Base-by-base conservation (phyloP, 2,888 invertebrate genomes). In the Meteorus colon region DNA sequence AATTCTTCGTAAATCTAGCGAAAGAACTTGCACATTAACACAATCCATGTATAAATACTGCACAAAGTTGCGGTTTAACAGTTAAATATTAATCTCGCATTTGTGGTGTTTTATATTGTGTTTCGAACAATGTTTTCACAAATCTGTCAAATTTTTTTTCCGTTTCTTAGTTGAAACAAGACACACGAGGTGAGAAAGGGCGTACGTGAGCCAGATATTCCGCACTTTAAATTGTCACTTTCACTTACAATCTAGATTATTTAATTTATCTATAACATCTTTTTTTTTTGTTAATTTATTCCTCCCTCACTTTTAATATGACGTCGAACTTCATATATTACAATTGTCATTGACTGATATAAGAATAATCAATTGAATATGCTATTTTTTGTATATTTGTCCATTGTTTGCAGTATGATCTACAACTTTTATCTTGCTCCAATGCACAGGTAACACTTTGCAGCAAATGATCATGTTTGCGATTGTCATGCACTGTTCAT, bases 141-240 rank as follows among this genome's bases (percentile, higher is more conserved):
- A 75, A 63, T 76, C 80, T 84, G 82, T 78, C 80, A 75, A 78
- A 80, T 65, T 63, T 75, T 78, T 82, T 80, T 79, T 85, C 8
- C 12, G 12, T 19, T 84, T 80, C 81, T 87, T 85, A 86, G 84
- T 84, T 84, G 83, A 84, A 86, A 86, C 87, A 89, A 89, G 89
- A 88, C 87, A 88, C 88, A 87, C 87, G 87, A 88, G 88, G 87
- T 87, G 86, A 82, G 85, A 84, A 84, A 10, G 41, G 12, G 41
- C 4, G 41, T 83, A 83, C 75, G 78, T 80, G 76, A 74, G 75
- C 76, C 73, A 19, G 65, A 66, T 74, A 74, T 77, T 60, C 59
- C 77, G 80, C 81, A 81, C 81, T 80, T 74, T 76, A 76, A 76
- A 51, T 41, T 37, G 19, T 69, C 29, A 19, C 24, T 59, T 31